Conservation (phyloP, 2,888 invertebrate genomes). For the Trichopria drosophilae region DNA sequence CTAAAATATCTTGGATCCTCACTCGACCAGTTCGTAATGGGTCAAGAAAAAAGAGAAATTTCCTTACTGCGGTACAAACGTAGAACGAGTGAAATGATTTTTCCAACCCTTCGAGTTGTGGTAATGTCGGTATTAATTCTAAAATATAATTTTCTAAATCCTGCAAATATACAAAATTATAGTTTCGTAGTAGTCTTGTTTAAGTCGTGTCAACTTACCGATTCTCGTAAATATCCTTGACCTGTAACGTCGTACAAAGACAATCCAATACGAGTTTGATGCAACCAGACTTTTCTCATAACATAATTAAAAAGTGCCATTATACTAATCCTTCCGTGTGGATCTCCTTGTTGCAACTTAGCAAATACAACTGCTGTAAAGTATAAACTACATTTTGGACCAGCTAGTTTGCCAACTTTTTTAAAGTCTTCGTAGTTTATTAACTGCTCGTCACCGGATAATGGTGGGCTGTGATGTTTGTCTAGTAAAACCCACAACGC, state of each 20-base stretch:
- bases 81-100: conserved; percentile 95
- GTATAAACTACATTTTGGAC: conserved; percentile 74
- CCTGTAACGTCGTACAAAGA: conserved; percentile 92
- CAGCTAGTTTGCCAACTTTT: conserved; percentile 75
- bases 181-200: conserved; percentile 9
- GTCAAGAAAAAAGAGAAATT: conserved; percentile 95
- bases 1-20: conserved; percentile 87
- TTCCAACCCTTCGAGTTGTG: conserved; percentile 86
- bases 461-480: conserved; percentile 76
- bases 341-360: conserved; percentile 82
- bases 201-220: conserved; percentile 60
- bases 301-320: conserved; percentile 92
- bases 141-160: conserved; percentile 94
- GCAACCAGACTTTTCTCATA: conserved; percentile 92
- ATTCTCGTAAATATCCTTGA: conserved; percentile 85
- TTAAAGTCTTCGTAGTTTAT: conserved; percentile 85
- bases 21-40: conserved; percentile 85
- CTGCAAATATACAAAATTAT: conserved; percentile 60
- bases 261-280: conserved; percentile 90
- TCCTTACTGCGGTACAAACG: conserved; percentile 92
- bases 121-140: conserved; percentile 88
- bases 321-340: conserved; percentile 83
- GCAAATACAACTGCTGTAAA: conserved; percentile 87
- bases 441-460: conserved; percentile 76
- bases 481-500: conserved; percentile 83